Evolutionary conservation across 2,113 vertebrate species (phyloP).

Genomic region (Taurulus bubalis): DNA sequence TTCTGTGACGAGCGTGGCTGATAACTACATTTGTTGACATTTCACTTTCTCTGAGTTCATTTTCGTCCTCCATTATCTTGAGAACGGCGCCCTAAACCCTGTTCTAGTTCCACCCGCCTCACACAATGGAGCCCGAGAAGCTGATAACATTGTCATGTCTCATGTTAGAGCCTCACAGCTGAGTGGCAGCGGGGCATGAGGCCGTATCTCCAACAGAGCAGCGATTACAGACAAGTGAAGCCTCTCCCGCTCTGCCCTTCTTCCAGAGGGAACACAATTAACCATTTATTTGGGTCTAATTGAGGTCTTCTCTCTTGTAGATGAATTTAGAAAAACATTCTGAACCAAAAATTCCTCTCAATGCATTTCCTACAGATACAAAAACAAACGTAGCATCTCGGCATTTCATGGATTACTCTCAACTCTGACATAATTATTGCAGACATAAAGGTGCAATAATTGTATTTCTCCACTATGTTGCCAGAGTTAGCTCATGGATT

Average conservation of each 20-base stretch:
- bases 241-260: conserved; percentile 18
- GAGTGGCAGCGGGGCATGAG: conserved; percentile 45
- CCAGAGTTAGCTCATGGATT: neutral
- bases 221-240: conserved; percentile 26
- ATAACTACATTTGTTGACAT: conserved; percentile 49
- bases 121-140: conserved; percentile 14
- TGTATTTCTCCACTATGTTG: neutral
- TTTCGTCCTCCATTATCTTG: conserved; percentile 51
- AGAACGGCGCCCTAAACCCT: conserved; percentile 36
- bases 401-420: neutral
- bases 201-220: conserved; percentile 36
- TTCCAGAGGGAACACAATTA: conserved; percentile 45
- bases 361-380: neutral
- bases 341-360: neutral
- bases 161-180: conserved; percentile 40
- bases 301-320: conserved; percentile 23
- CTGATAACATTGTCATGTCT: conserved; percentile 59
- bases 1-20: conserved; percentile 19
- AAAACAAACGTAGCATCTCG: neutral
- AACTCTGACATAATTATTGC: neutral
- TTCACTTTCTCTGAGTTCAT: conserved; percentile 48
- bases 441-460: neutral
- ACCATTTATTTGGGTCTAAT: conserved; percentile 34
- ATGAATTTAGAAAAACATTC: conserved; percentile 2
- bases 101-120: conserved; percentile 22